phyloP scores from a whole-genome alignment of 2,797 vertebrate species.

The Cryptoprocta ferox region DNA sequence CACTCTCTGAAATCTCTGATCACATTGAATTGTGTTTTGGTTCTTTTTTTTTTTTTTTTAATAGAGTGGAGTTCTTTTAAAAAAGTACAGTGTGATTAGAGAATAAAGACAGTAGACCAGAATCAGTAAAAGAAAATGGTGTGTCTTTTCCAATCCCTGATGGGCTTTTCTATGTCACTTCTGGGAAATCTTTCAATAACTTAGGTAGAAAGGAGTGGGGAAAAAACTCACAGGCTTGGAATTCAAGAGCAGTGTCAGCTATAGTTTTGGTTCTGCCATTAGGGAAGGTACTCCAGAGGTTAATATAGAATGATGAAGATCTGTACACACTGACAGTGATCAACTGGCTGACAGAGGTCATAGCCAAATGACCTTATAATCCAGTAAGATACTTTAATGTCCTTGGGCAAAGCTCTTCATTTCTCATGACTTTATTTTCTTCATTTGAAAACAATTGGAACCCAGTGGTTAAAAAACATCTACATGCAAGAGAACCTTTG shows the following conservation, averaged over 20 bases:
- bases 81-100: not conserved
- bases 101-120: not conserved
- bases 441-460: not conserved
- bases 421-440: not conserved
- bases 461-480: not conserved
- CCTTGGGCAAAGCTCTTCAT: not conserved
- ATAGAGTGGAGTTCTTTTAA: not conserved
- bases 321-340: rapidly evolving
- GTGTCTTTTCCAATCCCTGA: not conserved
- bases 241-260: not conserved
- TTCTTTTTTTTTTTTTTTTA: not conserved
- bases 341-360: not conserved
- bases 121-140: not conserved
- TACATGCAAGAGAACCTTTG: not conserved
- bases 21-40: not conserved
- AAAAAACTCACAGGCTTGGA: not conserved
- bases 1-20: not conserved
- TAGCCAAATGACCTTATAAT: not conserved
- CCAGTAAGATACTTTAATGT: not conserved
- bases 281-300: not conserved
- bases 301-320: not conserved
- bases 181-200: not conserved
- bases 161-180: not conserved
- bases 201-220: not conserved
- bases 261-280: not conserved